Evolutionary conservation across 2,888 invertebrate genomes (phyloP), one percentile per base, ranked within the genome.

Genomic region (Lasioglossum morio): DNA sequence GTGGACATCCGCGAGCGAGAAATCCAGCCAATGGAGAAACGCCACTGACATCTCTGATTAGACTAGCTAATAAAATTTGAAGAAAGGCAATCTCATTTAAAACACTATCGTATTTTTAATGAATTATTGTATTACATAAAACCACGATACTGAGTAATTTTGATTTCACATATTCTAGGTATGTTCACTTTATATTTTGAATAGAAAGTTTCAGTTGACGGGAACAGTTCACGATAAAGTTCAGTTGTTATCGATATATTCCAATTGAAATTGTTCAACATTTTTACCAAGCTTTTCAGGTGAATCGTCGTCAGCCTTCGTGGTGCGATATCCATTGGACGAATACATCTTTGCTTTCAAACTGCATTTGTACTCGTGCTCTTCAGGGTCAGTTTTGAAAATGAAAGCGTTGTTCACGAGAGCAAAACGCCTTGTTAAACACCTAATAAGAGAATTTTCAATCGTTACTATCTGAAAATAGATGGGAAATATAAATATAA

Each of bases 1-100:
- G 83, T 37, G 87, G 86, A 75, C 88, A 87, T 48, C 91, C 91
- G 7, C 70, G 60, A 10, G 86, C 86, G 12, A 92, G 87, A 48
- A 37, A 46, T 40, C 72, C 34, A 19, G 88, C 91, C 7, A 46
- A 77, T 23, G 89, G 83, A 72, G 87, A 87, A 79, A 92, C 87
- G 48, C 88, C 91, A 4, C 69, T 87, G 16, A 91, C 77, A 46
- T 86, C 83, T 23, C 7, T 86, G 63, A 88, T 84, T 7, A 88
- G 43, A 23, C 77, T 84, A 69, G 82, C 85, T n/a, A 5, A 63
- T 30, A 0, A 63, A 63, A 63, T 63, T 27, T 30, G 0, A 30
- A 30, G 0, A 63, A 16, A 7, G 5, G 7, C 30, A 63, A 16
- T 4, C 30, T 4, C 30, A 30, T 63, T 30, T 14, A 2, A 63